These are phyloP conservation scores for Caradrina clavipalpis DNA, from an alignment of 2,888 invertebrate species.

Conservation along the genomic window DNA sequence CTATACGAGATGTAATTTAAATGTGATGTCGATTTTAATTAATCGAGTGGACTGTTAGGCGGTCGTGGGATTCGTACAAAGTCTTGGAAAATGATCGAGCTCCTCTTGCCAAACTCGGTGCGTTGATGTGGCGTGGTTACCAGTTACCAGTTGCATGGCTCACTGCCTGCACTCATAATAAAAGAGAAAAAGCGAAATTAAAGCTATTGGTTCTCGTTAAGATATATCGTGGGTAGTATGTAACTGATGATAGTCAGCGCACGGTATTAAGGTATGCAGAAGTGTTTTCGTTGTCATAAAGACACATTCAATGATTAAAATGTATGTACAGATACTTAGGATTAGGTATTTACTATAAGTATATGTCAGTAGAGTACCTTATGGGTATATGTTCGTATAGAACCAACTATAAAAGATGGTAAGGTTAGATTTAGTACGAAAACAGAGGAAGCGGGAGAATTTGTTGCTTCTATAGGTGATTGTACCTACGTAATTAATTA, in stretches of 20 bases:
- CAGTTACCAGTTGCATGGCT: not conserved
- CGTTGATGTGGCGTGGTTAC: conserved; percentile 7
- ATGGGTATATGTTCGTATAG: conserved; percentile 28
- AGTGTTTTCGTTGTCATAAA: conserved; percentile 23
- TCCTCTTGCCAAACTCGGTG: conserved; percentile 33
- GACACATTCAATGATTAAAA: conserved; percentile 24
- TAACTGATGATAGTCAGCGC: conserved; percentile 12
- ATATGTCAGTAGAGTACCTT: conserved; percentile 41
- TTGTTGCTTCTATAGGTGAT: conserved; percentile 14
- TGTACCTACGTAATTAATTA: conserved; percentile 10
- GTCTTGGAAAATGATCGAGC: conserved; percentile 22
- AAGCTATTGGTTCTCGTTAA: not conserved
- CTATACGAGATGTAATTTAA: conserved; percentile 7
- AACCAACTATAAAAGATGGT: conserved; percentile 20
- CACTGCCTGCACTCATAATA: not conserved
- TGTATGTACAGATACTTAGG: conserved; percentile 42
- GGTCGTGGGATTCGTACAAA: conserved; percentile 49
- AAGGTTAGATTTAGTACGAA: not conserved
- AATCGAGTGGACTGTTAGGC: conserved; percentile 28
- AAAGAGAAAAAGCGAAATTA: not conserved
- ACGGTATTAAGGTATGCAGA: conserved; percentile 40
- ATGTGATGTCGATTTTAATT: conserved; percentile 38
- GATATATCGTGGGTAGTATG: conserved; percentile 6
- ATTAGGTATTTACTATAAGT: conserved; percentile 46
- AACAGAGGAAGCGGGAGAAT: not conserved